Evolutionary conservation across 2,797 vertebrate genomes (phyloP).

Genomic region (Otolemur crassicaudatus): DNA sequence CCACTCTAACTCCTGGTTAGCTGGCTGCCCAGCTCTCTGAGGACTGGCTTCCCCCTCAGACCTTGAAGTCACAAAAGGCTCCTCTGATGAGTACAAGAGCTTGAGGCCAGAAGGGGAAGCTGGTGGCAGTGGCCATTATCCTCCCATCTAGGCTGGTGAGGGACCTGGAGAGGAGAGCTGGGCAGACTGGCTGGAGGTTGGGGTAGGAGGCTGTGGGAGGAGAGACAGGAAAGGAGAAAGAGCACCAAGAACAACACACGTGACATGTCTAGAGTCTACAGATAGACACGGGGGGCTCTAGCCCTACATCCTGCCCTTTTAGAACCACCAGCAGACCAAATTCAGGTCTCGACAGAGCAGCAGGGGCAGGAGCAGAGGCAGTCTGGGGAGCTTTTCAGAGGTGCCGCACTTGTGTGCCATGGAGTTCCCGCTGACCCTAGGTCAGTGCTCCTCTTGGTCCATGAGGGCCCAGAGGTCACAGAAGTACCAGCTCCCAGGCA

Average conservation of each 20-base stretch:
- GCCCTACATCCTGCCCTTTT: not conserved
- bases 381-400: rapidly evolving
- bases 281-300: not conserved
- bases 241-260: not conserved
- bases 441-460: not conserved
- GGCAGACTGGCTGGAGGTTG: not conserved
- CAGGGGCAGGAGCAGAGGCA: not conserved
- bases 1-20: not conserved
- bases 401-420: not conserved
- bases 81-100: not conserved
- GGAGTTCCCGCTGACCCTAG: not conserved
- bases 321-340: not conserved
- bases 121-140: not conserved
- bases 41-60: not conserved
- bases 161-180: not conserved
- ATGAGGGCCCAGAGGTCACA: not conserved
- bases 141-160: not conserved
- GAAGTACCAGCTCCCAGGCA: not conserved
- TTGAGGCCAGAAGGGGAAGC: conserved; percentile 1
- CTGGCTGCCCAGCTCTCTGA: not conserved
- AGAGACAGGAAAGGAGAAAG: not conserved
- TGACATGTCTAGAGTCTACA: not conserved
- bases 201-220: not conserved
- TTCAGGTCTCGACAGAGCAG: not conserved
- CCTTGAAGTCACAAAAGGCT: not conserved